Base-by-base conservation (phyloP, 2,888 invertebrate genomes). In the Polyommatus icarus region DNA sequence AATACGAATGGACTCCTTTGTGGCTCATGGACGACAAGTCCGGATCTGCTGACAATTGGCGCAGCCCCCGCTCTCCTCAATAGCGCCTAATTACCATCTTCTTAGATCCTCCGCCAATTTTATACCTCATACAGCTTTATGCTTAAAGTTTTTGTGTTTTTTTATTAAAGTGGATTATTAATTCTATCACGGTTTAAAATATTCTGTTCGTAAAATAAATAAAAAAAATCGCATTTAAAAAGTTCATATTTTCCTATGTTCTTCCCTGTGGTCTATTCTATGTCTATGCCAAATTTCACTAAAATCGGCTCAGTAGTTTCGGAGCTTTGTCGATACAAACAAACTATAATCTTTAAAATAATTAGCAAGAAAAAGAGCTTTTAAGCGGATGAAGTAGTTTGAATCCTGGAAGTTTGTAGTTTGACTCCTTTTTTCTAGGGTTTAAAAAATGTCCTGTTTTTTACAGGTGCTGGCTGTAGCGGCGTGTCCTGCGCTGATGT, bases 401-500 rank as follows among this genome's bases (percentile, higher is more conserved):
- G 24, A 24, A 24, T 24, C 24, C 24, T 24, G 24, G 24, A 24
- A 24, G 24, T 24, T 24, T 24, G 24, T 24, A 24, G 24, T 24
- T 24, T 24, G 24, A 24, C 24, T 24, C 24, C 24, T 1, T 24
- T 24, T 24, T 24, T 24, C 24, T 24, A 24, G 24, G 24, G 24
- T 24, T 24, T 24, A 24, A 24, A 24, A 24, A 24, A 24, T 61
- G 61, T 29, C 24, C 61, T 24, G 1, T 61, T 24, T 6, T 54
- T 76, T 78, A 3, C 77, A 90, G 90, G 89, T 90, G 76, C 46
- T 89, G 81, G 96, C 98, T 0, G 87, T 98, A 77, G 96, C 97
- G 20, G 92, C 97, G 1, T 96, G 96, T 81, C 98, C 98, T 0
- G 91, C 90, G 40, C 91, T 99, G 76, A 80, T 84, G 71, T 54